Base-by-base conservation (phyloP, 2,888 invertebrate genomes). In the Caenorhabditis sp. region DNA sequence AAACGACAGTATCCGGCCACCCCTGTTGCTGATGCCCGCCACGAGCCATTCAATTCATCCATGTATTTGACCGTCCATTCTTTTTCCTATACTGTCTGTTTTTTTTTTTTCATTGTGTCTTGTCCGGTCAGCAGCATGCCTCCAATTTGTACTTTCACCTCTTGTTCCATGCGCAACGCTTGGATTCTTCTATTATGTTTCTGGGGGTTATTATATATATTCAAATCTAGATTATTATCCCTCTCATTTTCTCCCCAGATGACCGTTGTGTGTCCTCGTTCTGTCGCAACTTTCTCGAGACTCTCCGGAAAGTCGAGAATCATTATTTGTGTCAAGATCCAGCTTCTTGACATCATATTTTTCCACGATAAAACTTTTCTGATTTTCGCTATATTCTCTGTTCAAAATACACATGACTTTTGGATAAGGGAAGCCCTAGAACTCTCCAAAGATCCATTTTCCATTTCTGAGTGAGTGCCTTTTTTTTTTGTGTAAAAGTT, bases 141-240 rank as follows among this genome's bases (percentile, higher is more conserved):
- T 68, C 51, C 68, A 77, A 70, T 77, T 77, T 77, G 77, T 77
- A 77, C 77, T 77, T 77, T 77, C 77, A 77, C 77, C 69, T 51
- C 44, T 56, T 24, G 19, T 24, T 38, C 44, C 41, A 54, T 54
- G 66, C 66, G 69, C 77, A 54, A 54, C 54, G 69, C 68, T 69
- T 38, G 38, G 19, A 61, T 22, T 59, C 68, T 47, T 49, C 54
- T 77, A 66, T 77, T 63, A 44, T 38, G 61, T 61, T 26, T n/a
- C n/a, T n/a, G n/a, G n/a, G 66, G 49, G 51, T 66, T 76, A 59
- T 76, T 75, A 26, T 54, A n/a, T n/a, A n/a, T n/a, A 54, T 54
- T 54, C 10, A 26, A 26, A 54, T 72, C 59, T 35, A 59, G 72
- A 72, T 49, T 58, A 44, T 31, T 56, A 47, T 47, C 19, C 47